These are phyloP conservation scores for Rynchops niger DNA, from an alignment of 2,113 vertebrate genomes.

Conservation along the genomic window DNA sequence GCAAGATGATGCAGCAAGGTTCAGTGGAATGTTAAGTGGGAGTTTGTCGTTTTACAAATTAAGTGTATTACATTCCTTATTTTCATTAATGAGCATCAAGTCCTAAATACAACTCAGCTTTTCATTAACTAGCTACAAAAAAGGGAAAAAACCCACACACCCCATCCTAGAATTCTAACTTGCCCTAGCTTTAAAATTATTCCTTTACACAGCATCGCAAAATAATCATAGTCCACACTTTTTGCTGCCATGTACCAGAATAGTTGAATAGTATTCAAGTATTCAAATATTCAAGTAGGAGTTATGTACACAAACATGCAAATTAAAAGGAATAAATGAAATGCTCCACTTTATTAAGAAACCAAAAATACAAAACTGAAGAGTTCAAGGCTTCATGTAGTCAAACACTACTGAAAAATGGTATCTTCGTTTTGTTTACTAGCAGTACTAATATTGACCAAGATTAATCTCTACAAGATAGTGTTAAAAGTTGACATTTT, in stretches of 20 bases:
- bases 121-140: background rate
- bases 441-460: conserved; percentile 51
- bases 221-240: background rate
- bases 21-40: background rate
- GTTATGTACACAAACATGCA: conserved; percentile 21
- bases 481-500: conserved; percentile 47
- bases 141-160: background rate
- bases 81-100: background rate
- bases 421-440: conserved; percentile 22
- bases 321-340: conserved; percentile 69
- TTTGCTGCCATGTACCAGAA: background rate
- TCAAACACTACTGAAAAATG: conserved; percentile 54
- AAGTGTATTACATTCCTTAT: background rate
- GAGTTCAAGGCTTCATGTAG: conserved; percentile 55
- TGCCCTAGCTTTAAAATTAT: accelerated
- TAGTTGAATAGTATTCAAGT: background rate
- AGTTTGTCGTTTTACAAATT: background rate
- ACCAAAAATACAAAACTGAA: conserved; percentile 72
- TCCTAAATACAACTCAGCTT: background rate
- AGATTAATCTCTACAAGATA: conserved; percentile 49
- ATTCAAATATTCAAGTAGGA: background rate
- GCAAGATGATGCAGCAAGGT: background rate
- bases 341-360: conserved; percentile 72
- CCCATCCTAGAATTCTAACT: background rate
- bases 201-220: background rate